Evolutionary conservation across 2,888 invertebrate genomes (phyloP), one percentile per base, ranked within the genome.

Genomic region (Ferdinandea cuprea): DNA sequence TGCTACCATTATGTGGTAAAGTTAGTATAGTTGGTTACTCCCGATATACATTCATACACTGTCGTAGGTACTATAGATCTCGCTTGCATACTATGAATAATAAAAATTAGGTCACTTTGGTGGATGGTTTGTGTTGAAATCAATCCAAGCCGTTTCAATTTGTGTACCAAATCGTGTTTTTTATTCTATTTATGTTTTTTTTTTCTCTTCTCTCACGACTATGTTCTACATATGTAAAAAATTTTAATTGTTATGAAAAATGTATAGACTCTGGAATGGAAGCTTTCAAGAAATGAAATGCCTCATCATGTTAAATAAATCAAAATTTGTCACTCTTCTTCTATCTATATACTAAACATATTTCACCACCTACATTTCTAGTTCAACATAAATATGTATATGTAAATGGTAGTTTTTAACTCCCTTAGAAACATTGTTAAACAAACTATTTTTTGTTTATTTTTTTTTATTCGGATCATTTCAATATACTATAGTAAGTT

Each of bases 91-190:
- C 48, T 25, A 78, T 83, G 83, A 78, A 83, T 78, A 78, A 63
- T 78, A 74, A 79, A 79, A 84, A 84, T 79, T 73, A 61, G 84
- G 84, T 84, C 79, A 79, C 25, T 59, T 59, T 32, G 65, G 42
- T 63, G 63, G 46, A 28, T 35, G 63, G 46, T 19, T 35, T 52
- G 54, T 46, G 2, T 71, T 44, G 28, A 44, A 50, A 46, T 50
- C 15, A 32, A 42, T 59, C 35, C 42, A 40, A 59, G 30, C 58
- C 58, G 44, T 21, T 46, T 35, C 11, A 17, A 15, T 44, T 44
- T 21, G 17, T 21, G 9, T 44, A 11, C 9, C 9, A 7, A 3
- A 13, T 4, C 3, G 13, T 13, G 0, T 42, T 9, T 21, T 9
- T 44, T 13, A 7, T 19, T 42, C 5, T 3, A 19, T 21, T 13